Evolutionary conservation across 2,113 vertebrate species (phyloP).

Genomic region (Muscicapa adusta): DNA sequence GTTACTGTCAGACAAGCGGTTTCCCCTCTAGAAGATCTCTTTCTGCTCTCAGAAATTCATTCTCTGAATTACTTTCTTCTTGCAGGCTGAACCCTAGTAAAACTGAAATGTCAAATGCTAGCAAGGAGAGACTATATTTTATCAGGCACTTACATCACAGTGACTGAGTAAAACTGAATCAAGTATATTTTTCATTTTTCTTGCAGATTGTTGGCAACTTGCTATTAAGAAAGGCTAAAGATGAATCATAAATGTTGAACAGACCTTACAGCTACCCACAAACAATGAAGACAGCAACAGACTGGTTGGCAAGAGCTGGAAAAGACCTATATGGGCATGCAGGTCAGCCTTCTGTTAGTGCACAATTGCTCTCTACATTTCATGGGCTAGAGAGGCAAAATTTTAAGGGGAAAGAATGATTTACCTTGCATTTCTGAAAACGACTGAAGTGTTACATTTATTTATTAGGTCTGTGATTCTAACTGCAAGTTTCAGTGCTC

Average conservation of each 20-base stretch:
- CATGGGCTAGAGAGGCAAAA: background rate
- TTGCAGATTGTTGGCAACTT: background rate
- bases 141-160: constrained; percentile 1
- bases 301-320: background rate
- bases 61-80: constrained; percentile 30
- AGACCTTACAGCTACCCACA: background rate
- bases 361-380: background rate
- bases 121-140: constrained; percentile 4
- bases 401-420: background rate
- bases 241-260: constrained; percentile 9
- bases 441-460: background rate
- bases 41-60: background rate
- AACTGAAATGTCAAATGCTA: constrained; percentile 46
- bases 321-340: background rate
- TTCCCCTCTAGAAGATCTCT: constrained; percentile 1
- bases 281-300: background rate
- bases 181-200: constrained; percentile 18
- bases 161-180: constrained; percentile 21
- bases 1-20: background rate
- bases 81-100: background rate
- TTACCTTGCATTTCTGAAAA: background rate
- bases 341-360: background rate
- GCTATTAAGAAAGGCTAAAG: constrained; percentile 29
- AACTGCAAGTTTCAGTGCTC: background rate
- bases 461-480: background rate